These are phyloP conservation scores for Mustelus asterias DNA, from an alignment of 2,113 vertebrate genomes.

Conservation along the genomic window DNA sequence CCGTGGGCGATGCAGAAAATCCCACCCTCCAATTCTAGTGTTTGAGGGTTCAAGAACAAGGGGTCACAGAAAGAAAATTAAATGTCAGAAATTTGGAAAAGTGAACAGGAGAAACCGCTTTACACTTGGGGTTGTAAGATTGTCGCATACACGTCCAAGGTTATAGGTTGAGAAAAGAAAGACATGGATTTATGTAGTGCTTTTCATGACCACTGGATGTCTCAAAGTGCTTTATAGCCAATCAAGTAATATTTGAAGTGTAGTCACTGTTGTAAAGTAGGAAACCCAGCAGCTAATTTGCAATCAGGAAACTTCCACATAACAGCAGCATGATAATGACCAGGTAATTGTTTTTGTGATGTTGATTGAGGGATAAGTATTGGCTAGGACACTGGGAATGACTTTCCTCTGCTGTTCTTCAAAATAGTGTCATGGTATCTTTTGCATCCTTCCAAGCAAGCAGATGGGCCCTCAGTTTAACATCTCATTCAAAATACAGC, in stretches of 20 bases:
- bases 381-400: not conserved
- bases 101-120: not conserved
- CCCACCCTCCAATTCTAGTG: no score
- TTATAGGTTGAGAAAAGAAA: not conserved
- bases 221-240: no score
- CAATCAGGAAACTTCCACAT: no score
- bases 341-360: no score
- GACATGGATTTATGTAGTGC: not conserved
- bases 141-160: not conserved
- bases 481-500: not conserved
- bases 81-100: not conserved
- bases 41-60: not conserved
- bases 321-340: no score
- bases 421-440: not conserved
- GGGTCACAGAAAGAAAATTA: not conserved
- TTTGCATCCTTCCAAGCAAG: no score
- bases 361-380: not conserved
- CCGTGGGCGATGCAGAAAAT: no score
- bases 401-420: not conserved
- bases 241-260: no score
- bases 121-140: not conserved
- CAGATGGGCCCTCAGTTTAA: no score
- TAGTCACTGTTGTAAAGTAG: no score
- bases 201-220: not conserved
- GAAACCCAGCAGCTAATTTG: no score